A percentile compares a stretch with the other conserved stretches of the same genome.
phyloP scores from a whole-genome alignment of 2,797 vertebrate genomes.

The Bryconaethiops microstoma region DNA sequence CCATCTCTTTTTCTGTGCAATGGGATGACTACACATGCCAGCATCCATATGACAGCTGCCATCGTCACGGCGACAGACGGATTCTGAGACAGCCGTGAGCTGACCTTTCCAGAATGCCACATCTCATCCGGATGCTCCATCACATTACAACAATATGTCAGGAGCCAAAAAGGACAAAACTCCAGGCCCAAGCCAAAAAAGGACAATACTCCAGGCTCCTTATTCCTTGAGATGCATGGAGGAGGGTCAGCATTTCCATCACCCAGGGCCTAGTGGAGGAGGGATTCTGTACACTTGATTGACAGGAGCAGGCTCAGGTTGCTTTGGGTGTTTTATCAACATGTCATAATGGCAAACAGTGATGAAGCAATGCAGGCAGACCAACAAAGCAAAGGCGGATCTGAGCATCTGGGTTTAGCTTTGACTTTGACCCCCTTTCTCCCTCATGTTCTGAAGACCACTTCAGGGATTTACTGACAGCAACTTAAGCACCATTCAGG shows the following conservation, averaged over 20 bases:
- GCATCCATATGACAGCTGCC: slow-evolving; percentile 80
- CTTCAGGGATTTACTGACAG: neutral
- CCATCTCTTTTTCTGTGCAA: neutral
- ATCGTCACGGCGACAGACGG: slow-evolving; percentile 74
- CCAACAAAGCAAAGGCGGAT: slow-evolving; percentile 12
- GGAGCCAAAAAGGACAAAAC: slow-evolving; percentile 83
- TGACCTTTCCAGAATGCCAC: slow-evolving; percentile 99
- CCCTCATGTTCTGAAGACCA: neutral
- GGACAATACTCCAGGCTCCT: slow-evolving; percentile 77
- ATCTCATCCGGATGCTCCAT: slow-evolving; percentile 95
- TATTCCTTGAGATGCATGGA: slow-evolving; percentile 69
- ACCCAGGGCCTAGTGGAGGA: slow-evolving; percentile 63
- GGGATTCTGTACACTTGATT: slow-evolving; percentile 71
- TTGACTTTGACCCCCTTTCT: neutral
- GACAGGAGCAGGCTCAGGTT: slow-evolving; percentile 64
- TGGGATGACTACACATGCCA: slow-evolving; percentile 75
- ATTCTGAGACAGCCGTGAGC: slow-evolving; percentile 82
- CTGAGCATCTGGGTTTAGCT: neutral
- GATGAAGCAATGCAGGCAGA: slow-evolving; percentile 13
- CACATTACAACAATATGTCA: slow-evolving; percentile 92
- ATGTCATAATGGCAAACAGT: slow-evolving; percentile 24
- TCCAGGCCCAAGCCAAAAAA: slow-evolving; percentile 83
- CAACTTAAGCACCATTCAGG: neutral
- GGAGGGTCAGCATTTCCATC: slow-evolving; percentile 62
- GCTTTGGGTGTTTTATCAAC: slow-evolving; percentile 20